Evolutionary conservation across 2,113 vertebrate genomes (phyloP).

Genomic region (Trematomus loennbergii): DNA sequence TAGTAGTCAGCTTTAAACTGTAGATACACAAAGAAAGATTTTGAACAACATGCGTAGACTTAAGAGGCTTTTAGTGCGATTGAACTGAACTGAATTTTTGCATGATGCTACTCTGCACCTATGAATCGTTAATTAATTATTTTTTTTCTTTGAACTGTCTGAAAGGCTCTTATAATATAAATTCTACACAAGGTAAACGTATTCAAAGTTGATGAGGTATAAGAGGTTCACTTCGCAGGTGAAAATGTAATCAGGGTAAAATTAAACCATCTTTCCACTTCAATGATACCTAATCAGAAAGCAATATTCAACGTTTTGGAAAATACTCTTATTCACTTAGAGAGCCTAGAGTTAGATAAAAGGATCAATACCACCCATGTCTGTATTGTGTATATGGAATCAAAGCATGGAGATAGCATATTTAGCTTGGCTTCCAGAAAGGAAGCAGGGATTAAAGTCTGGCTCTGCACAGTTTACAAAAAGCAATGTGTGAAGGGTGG

Average conservation of each 20-base stretch:
- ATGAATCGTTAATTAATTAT: background rate
- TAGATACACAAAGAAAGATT: conserved; percentile 8
- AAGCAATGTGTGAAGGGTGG: background rate
- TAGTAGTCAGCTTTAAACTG: conserved; percentile 12
- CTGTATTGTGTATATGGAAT: background rate
- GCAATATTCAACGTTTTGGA: background rate
- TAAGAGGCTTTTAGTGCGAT: background rate
- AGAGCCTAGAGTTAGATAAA: background rate
- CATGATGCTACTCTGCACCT: conserved; percentile 1
- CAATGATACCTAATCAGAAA: background rate
- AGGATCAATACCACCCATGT: background rate
- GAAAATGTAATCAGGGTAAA: background rate
- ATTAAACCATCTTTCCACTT: background rate
- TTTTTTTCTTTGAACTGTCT: background rate
- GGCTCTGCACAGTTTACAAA: no score
- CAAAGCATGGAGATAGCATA: no score
- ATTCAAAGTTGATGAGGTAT: conserved; percentile 2
- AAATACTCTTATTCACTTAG: background rate
- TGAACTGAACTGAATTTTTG: conserved; percentile 15
- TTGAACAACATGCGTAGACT: background rate
- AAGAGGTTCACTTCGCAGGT: background rate
- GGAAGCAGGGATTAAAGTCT: background rate
- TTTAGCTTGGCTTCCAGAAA: background rate
- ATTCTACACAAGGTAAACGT: background rate
- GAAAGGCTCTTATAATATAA: background rate